Conservation (phyloP, 1,140 invertebrate genomes). For the Matsumurasca onukii region DNA sequence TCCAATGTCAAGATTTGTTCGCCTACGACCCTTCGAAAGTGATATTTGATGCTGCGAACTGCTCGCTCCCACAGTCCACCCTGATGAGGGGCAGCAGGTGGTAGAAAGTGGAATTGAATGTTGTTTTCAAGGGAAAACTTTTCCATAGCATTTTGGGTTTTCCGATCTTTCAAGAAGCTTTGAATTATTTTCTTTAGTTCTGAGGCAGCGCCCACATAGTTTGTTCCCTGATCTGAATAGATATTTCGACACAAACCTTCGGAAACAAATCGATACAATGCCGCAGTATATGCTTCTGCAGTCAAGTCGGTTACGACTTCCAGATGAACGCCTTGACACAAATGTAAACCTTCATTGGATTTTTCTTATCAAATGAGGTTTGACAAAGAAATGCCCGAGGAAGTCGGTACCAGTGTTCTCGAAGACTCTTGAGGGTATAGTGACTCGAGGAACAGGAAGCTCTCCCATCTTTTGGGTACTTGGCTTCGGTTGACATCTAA, state of each 20-base stretch:
- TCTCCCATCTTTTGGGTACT: constrained; percentile 39
- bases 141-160: too few species aligned
- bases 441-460: constrained; percentile 37
- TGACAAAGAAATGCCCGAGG: constrained; percentile 37
- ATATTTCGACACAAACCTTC: constrained; percentile 35
- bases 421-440: constrained; percentile 32
- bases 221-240: constrained; percentile 43
- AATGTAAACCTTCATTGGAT: constrained; percentile 44
- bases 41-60: background rate
- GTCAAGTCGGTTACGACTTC: constrained; percentile 40
- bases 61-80: constrained; percentile 17
- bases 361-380: constrained; percentile 28
- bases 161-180: too few species aligned
- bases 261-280: constrained; percentile 40
- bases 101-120: background rate
- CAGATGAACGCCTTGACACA: constrained; percentile 43
- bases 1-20: background rate
- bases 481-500: background rate
- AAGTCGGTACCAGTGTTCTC: constrained; percentile 38
- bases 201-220: constrained; percentile 40
- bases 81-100: background rate
- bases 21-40: background rate
- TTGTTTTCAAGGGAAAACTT: too few species aligned
- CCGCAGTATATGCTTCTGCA: constrained; percentile 38
- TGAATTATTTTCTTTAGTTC: background rate